These are phyloP conservation scores for Laspeyria flexula DNA, from an alignment of 2,888 invertebrate genomes.

Conservation along the genomic window DNA sequence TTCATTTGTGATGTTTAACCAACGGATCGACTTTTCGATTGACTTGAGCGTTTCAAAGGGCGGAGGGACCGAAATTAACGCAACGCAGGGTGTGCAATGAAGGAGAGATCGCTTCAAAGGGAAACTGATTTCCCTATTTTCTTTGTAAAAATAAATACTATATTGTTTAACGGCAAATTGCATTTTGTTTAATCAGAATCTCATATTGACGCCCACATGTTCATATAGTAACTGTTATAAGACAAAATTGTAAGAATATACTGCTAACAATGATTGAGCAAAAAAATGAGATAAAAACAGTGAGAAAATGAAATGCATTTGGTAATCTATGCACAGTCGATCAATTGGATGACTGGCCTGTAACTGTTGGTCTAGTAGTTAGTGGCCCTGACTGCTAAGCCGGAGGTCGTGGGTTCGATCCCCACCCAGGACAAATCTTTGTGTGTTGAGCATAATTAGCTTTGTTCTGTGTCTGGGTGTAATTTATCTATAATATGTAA, in stretches of 20 bases:
- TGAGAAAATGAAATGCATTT: too few species aligned
- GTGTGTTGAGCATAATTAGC: too few species aligned
- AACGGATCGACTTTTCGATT: slow-evolving; percentile 83
- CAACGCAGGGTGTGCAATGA: slow-evolving; percentile 77
- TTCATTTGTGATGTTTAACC: slow-evolving; percentile 84
- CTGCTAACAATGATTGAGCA: too few species aligned
- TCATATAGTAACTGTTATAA: not conserved
- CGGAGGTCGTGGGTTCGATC: too few species aligned
- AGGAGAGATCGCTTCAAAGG: slow-evolving; percentile 76
- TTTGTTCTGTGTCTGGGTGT: too few species aligned
- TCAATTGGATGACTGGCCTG: too few species aligned
- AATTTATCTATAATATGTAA: too few species aligned
- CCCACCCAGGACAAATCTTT: too few species aligned
- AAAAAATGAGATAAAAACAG: too few species aligned
- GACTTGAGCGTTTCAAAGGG: slow-evolving; percentile 83
- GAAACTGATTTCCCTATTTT: slow-evolving; percentile 77
- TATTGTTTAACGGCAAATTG: slow-evolving; percentile 39
- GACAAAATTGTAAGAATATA: not conserved
- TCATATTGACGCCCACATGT: not conserved
- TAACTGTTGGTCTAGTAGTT: too few species aligned
- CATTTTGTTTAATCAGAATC: slow-evolving; percentile 13
- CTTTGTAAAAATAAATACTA: slow-evolving; percentile 64
- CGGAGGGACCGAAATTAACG: slow-evolving; percentile 77
- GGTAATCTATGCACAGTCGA: too few species aligned
- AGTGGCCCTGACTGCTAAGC: too few species aligned